phyloP scores from a whole-genome alignment of 2,888 invertebrate species.

The Eretmocerus hayati region DNA sequence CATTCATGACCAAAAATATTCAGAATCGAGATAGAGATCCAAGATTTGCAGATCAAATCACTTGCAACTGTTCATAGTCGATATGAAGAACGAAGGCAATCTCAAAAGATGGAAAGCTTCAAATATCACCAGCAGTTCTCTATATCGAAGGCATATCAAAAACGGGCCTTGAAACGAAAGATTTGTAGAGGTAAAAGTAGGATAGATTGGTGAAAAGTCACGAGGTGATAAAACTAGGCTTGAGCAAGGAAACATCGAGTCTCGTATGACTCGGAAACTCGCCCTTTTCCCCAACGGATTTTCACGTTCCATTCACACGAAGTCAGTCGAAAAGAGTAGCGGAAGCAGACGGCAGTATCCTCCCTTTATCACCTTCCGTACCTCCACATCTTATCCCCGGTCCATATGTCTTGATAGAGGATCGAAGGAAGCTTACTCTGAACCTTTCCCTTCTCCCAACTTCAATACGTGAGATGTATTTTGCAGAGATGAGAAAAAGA shows the following conservation, averaged over 20 bases:
- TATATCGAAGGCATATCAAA: no score
- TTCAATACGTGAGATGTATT: no score
- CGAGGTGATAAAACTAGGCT: neutral
- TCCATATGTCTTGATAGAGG: conserved; percentile 1
- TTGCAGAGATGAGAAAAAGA: no score
- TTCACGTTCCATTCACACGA: conserved; percentile 4
- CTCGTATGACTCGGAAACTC: neutral
- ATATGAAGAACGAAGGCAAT: no score
- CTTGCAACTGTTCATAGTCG: no score
- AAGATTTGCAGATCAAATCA: no score
- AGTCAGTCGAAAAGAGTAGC: conserved; percentile 1
- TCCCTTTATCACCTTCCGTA: conserved; percentile 6
- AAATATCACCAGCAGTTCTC: no score
- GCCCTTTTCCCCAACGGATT: conserved; percentile 4
- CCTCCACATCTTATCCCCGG: conserved; percentile 6
- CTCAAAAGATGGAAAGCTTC: no score
- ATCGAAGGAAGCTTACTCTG: conserved; percentile 1
- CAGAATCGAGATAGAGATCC: no score
- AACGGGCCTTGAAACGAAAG: no score
- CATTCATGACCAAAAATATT: no score
- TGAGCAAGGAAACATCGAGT: neutral
- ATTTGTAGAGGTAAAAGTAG: no score
- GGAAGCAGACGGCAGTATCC: conserved; percentile 1
- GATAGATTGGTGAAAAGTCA: neutral
- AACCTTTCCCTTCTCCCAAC: neutral